Conservation (phyloP, 2,113 vertebrate genomes). For the Mellivora capensis region DNA sequence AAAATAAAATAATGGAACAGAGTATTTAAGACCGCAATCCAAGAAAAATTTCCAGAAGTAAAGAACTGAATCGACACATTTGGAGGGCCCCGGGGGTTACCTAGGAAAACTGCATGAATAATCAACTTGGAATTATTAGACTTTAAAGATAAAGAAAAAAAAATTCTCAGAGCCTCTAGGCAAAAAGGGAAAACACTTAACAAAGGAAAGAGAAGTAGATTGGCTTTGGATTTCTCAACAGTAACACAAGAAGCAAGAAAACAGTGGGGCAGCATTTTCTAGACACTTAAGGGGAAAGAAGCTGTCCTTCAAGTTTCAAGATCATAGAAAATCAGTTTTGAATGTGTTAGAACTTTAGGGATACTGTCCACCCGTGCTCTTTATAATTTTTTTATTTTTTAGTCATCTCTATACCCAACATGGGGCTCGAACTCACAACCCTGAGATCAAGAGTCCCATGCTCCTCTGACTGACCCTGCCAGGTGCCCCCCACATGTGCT, state of each 20-base stretch:
- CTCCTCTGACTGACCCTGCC: not conserved
- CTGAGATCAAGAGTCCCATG: not conserved
- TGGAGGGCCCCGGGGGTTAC: not conserved
- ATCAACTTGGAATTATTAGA: not conserved
- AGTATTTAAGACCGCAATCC: not conserved
- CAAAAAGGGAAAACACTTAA: not conserved
- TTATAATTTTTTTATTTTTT: not conserved
- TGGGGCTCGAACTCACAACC: not conserved
- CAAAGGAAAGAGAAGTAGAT: not conserved
- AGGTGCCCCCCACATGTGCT: not conserved
- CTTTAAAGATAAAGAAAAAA: not conserved
- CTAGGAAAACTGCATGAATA: not conserved
- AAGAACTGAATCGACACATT: not conserved
- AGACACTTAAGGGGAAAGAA: not conserved
- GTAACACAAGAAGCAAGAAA: not conserved
- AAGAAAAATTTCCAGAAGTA: not conserved
- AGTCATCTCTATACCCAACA: not conserved
- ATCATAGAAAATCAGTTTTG: not conserved
- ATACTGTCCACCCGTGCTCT: fast-evolving
- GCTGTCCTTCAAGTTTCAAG: not conserved
- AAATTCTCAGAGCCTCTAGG: not conserved
- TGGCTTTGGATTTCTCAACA: not conserved
- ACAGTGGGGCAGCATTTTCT: not conserved
- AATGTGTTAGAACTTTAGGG: not conserved
- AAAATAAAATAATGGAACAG: not conserved